phyloP scores from a whole-genome alignment of 2,113 vertebrate species.

The Andinoacara biseriatus region DNA sequence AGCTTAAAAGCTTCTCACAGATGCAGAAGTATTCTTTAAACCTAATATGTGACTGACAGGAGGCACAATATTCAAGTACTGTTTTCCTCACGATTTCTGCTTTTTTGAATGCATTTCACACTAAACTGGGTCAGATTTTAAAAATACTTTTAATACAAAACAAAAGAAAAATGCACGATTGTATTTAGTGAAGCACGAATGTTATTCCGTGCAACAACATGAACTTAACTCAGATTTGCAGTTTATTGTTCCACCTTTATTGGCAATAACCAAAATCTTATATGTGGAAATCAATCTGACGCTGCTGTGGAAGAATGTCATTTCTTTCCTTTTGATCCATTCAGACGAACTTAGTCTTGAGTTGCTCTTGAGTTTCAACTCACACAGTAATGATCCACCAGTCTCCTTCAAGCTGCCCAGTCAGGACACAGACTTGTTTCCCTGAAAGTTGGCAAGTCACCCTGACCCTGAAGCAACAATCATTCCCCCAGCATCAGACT shows the following conservation, averaged over 20 bases:
- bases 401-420: neutral
- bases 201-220: neutral
- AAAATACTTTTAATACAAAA: neutral
- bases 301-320: neutral
- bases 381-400: too few species aligned
- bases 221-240: neutral
- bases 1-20: neutral
- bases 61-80: neutral
- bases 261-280: neutral
- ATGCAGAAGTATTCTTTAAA: neutral
- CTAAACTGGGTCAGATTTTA: neutral
- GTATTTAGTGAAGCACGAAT: too few species aligned
- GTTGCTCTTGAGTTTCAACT: too few species aligned
- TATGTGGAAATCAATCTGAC: fast-evolving
- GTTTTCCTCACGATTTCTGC: neutral
- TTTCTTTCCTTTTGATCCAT: neutral
- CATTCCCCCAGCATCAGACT: neutral
- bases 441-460: neutral
- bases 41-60: neutral
- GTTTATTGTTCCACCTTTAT: neutral
- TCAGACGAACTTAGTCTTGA: too few species aligned
- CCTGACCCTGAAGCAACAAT: neutral
- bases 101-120: neutral
- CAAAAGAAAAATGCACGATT: neutral
- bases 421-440: neutral